These are phyloP conservation scores for Oceanites oceanicus DNA, from an alignment of 2,113 vertebrate genomes.

Conservation along the genomic window DNA sequence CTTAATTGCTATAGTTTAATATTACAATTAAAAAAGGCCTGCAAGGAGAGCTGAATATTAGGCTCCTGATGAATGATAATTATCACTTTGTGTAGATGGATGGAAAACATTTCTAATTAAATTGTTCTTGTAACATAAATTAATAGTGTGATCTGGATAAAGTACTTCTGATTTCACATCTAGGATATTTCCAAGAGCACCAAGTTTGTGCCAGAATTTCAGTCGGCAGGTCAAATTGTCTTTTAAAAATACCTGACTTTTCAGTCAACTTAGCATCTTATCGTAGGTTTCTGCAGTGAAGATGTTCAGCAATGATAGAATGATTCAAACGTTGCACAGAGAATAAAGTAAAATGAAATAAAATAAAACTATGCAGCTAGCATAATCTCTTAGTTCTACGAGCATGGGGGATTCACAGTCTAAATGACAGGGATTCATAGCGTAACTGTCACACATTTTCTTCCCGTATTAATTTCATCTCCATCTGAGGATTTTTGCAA, in stretches of 20 bases:
- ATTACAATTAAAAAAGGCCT: conserved; percentile 10
- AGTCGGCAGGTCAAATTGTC: not conserved
- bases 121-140: conserved; percentile 19
- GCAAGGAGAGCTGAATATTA: not conserved
- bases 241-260: not conserved
- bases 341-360: not conserved
- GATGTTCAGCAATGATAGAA: not conserved
- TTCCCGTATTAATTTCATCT: conserved; percentile 12
- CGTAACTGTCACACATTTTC: not conserved
- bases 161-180: conserved; percentile 1
- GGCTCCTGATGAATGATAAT: conserved; percentile 3
- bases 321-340: not conserved
- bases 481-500: not conserved
- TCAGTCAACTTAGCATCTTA: not conserved
- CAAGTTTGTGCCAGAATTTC: not conserved
- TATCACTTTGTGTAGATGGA: not conserved
- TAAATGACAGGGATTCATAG: not conserved
- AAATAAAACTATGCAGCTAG: not conserved
- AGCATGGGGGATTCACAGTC: not conserved
- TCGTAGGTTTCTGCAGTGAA: not conserved
- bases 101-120: conserved; percentile 21
- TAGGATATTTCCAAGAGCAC: not conserved
- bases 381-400: not conserved
- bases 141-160: conserved; percentile 6
- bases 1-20: conserved; percentile 34